Base-by-base conservation (phyloP, 2,888 invertebrate species). In the Oligia fasciuncula region DNA sequence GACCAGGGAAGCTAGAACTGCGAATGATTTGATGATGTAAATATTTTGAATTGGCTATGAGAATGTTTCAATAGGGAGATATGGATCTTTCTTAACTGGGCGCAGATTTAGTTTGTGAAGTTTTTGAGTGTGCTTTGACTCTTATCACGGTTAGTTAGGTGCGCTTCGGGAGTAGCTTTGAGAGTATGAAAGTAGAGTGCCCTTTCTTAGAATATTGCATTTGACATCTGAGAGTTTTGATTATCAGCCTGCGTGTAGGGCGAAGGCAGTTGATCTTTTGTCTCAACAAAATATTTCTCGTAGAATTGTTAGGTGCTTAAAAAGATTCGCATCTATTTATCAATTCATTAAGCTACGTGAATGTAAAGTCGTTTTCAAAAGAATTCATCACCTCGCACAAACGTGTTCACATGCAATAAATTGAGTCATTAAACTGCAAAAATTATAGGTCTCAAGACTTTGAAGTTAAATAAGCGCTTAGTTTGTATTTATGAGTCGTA, bases 91-190 rank as follows among this genome's bases (percentile, higher is more conserved):
- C 81, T 92, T 89, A 90, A 90, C 90, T 93, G 93, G 93, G 80
- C 87, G 84, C 85, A 85, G 91, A 91, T 91, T 93, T 94, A 94
- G 94, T 94, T 94, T 92, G 92, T 90, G 90, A 93, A 92, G 91
- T 94, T 93, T 93, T 92, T 91, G 91, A 91, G 91, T 92, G 92
- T 92, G 92, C 92, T 93, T 93, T 93, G 91, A 92, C 92, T 94
- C 91, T 94, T 93, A 94, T 94, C 94, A 95, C 95, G 95, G 95
- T 96, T 95, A 95, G 95, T 95, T 96, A 95, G 93, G 85, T 93
- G 90, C 93, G 93, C 91, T 91, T 85, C 90, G 92, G 91, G 94
- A 93, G 92, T 89, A 87, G 90, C 92, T 89, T 89, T 83, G 89
- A 90, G 91, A 92, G 89, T 93, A 93, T 91, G 91, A 92, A 93